These are phyloP conservation scores for Pantherophis alleghaniensis DNA, from an alignment of 2,797 vertebrate genomes.

Conservation along the genomic window DNA sequence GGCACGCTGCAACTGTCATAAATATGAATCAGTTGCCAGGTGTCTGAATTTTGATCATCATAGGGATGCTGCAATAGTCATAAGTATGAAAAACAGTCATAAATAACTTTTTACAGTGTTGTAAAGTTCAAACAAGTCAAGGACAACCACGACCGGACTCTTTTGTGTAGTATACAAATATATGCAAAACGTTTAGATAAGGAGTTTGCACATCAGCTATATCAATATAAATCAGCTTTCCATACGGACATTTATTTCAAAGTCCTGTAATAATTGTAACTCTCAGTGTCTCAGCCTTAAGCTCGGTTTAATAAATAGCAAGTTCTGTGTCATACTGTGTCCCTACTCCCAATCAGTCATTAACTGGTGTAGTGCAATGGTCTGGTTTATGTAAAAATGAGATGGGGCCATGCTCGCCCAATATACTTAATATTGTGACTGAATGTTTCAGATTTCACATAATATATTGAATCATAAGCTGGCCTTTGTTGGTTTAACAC, in stretches of 20 bases:
- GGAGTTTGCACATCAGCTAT: not conserved
- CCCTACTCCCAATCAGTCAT: not conserved
- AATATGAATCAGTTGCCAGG: no score
- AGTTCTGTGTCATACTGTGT: not conserved
- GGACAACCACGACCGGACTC: no score
- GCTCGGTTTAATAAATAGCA: not conserved
- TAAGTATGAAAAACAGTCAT: no score
- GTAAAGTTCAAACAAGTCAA: no score
- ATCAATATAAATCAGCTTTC: not conserved
- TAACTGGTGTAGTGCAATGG: not conserved
- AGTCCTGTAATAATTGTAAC: not conserved
- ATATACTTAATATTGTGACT: not conserved
- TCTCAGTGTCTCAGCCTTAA: not conserved
- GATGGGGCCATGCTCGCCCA: not conserved
- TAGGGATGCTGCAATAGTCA: no score
- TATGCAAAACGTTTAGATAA: no score
- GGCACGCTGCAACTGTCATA: no score
- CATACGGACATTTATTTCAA: not conserved
- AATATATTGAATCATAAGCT: not conserved
- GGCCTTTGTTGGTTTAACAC: not conserved
- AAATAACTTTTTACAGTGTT: no score
- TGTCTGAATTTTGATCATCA: no score
- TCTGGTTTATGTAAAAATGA: not conserved
- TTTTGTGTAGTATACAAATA: no score
- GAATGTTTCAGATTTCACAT: not conserved